Conservation (phyloP, 2,797 vertebrate species). For the Squalus acanthias region DNA sequence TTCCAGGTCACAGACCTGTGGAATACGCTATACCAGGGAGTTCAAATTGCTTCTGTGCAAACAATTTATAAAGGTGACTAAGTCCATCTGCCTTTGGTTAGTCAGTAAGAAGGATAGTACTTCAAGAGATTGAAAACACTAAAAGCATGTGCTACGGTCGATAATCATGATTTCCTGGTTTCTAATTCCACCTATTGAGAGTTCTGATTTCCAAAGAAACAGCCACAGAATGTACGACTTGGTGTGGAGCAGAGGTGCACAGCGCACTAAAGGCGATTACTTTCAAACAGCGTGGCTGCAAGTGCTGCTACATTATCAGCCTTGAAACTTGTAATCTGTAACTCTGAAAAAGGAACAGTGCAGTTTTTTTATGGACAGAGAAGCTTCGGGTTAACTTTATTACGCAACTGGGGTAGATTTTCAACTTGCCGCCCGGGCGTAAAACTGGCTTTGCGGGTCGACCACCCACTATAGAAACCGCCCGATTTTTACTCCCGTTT, state of each 20-base stretch:
- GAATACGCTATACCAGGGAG: neutral
- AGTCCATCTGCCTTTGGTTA: neutral
- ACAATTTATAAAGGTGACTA: neutral
- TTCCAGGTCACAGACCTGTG: neutral
- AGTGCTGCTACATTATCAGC: no score
- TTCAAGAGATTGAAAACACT: neutral
- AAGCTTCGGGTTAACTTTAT: neutral
- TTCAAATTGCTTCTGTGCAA: neutral
- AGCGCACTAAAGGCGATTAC: neutral
- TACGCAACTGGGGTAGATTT: neutral
- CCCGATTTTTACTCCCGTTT: neutral
- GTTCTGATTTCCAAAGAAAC: neutral
- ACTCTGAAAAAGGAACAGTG: neutral
- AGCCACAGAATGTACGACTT: neutral
- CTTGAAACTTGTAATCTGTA: neutral
- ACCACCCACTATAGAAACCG: neutral
- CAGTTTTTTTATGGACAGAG: neutral
- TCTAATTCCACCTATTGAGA: neutral
- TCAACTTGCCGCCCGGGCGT: neutral
- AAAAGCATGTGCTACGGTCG: neutral
- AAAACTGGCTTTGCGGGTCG: neutral
- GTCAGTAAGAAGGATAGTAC: neutral
- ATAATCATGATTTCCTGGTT: neutral
- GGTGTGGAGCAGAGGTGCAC: neutral
- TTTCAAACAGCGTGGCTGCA: neutral